Conservation (phyloP, 2,888 invertebrate genomes). For the Acanthococcus lagerstroemiae region DNA sequence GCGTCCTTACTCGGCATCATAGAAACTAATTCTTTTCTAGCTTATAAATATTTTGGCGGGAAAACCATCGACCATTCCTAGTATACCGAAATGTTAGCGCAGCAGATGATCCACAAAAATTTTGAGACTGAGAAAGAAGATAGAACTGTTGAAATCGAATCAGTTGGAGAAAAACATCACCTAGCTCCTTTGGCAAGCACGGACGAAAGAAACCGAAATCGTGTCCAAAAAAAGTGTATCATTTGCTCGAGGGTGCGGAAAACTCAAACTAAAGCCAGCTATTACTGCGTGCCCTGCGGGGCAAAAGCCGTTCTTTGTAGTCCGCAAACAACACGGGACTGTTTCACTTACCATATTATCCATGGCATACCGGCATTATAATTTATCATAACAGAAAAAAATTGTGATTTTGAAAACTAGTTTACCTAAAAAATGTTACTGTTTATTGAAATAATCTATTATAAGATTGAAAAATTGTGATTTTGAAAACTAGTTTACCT, state of each 20-base stretch:
- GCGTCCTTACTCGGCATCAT: neutral
- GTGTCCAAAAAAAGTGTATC: neutral
- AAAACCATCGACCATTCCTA: neutral
- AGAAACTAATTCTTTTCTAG: neutral
- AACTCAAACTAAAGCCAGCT: neutral
- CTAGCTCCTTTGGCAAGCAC: neutral
- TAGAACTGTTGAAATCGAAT: no score
- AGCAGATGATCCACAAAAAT: neutral
- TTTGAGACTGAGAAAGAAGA: no score
- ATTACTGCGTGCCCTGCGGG: neutral
- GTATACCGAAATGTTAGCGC: neutral
- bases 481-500: no score
- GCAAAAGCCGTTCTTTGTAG: neutral
- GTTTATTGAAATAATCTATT: no score
- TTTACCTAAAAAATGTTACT: no score
- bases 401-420: neutral
- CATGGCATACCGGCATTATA: neutral
- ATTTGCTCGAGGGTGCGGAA: neutral
- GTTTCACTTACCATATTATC: neutral
- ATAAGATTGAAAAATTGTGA: no score
- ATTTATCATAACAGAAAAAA: no score
- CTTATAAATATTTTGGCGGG: neutral
- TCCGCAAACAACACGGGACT: neutral
- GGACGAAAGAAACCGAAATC: neutral
- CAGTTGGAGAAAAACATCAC: neutral